Evolutionary conservation across 2,888 invertebrate genomes (phyloP), one percentile per base, ranked within the genome.

Genomic region (Eristalis tenax): DNA sequence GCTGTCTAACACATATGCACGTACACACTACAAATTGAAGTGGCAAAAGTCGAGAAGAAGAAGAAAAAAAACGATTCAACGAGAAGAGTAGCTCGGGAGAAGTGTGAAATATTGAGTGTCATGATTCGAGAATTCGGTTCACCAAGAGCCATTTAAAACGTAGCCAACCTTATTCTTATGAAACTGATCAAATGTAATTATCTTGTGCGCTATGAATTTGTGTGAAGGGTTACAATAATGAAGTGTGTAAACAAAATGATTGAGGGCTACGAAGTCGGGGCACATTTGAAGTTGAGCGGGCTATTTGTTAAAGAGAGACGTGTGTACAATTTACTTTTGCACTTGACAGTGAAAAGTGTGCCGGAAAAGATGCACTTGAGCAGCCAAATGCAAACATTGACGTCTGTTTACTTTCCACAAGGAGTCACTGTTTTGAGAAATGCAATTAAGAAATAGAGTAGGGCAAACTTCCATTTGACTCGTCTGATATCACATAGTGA

Each of bases 1-100:
- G 73, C 66, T 61, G 59, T 74, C 66, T 80, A 68, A 56, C 38
- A 56, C 68, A 79, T 28, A 66, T 57, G 70, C 32, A 59, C 50
- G 40, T 32, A 32, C 73, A 66, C 63, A 28, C 50, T 18, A 50
- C 18, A 68, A 28, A 26, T 68, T 80, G 68, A 68, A 74, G 61
- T 22, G 61, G 50, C 38, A 28, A 68, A 74, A 61, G 73, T 56
- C 74, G 8, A n/a, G n/a, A 6, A 43, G 70, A 23, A 64, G 28
- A 28, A 28, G 5, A 15, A 32, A 15, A n/a, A 32, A 43, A 61
- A 32, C 68, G 50, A 50, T 77, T 69, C 22, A 57, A 50, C 73
- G n/a, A n/a, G 43, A 38, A 68, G 59, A 73, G 50, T 63, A 73
- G 68, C 68, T 59, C 43, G 22, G n/a, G 40, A 28, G 28, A 22